These are phyloP conservation scores for Dynastes tityus DNA, from an alignment of 2,888 invertebrate species.

Conservation along the genomic window DNA sequence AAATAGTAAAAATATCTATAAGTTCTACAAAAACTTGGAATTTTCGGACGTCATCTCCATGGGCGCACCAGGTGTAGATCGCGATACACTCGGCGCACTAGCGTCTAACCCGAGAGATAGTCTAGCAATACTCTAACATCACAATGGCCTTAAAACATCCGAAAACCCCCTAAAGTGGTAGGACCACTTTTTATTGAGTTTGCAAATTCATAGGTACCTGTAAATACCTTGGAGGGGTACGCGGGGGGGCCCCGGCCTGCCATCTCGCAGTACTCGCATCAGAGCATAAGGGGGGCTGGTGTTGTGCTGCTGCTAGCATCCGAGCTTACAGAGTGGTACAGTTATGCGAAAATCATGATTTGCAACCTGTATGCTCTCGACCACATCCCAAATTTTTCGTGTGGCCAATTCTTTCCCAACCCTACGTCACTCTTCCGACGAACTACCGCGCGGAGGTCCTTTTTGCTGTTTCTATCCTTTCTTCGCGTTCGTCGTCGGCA, in stretches of 20 bases:
- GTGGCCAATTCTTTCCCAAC: constrained; percentile 55
- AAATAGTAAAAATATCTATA: background rate
- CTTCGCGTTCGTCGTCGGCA: constrained; percentile 27
- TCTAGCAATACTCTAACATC: constrained; percentile 71
- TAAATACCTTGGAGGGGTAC: constrained; percentile 64
- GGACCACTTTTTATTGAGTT: constrained; percentile 78
- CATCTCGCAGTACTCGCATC: constrained; percentile 42
- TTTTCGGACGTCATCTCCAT: constrained; percentile 60
- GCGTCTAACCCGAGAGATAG: constrained; percentile 70
- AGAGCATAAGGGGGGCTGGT: constrained; percentile 57
- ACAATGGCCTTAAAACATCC: constrained; percentile 67
- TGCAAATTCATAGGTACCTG: constrained; percentile 77
- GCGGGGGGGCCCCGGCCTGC: constrained; percentile 59
- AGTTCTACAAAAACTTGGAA: constrained; percentile 40
- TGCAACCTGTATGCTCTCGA: constrained; percentile 61
- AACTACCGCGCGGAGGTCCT: constrained; percentile 38
- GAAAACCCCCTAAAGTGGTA: constrained; percentile 74
- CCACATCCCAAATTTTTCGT: constrained; percentile 58
- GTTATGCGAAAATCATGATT: constrained; percentile 70
- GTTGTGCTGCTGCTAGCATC: constrained; percentile 55
- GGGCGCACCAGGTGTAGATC: constrained; percentile 61
- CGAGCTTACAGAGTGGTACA: constrained; percentile 64
- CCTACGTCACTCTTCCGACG: constrained; percentile 53
- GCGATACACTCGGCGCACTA: constrained; percentile 63
- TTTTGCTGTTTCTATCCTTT: constrained; percentile 49